A percentile compares a stretch with the other conserved stretches of the same genome.
Conservation (phyloP, 2,797 vertebrate species). For the Enteromius unitaeniatus region DNA sequence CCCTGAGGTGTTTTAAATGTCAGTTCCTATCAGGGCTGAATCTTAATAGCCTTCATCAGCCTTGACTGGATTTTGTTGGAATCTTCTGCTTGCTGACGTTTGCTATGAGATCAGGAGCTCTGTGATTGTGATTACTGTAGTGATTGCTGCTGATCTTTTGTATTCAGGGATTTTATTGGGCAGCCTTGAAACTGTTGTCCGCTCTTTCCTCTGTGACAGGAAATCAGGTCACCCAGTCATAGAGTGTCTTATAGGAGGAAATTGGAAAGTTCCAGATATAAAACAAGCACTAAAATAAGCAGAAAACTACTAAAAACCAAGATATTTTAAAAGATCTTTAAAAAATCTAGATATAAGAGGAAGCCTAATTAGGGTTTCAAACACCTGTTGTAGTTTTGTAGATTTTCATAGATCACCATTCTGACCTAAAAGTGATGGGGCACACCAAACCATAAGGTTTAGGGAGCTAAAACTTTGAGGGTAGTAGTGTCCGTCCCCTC, state of each 20-base stretch:
- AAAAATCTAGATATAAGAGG: background rate
- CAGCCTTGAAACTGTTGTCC: background rate
- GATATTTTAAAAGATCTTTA: background rate
- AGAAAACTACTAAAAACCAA: background rate
- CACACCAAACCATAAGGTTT: background rate
- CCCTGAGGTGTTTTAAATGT: conserved; percentile 52
- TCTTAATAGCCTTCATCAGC: conserved; percentile 54
- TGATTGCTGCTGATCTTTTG: conserved; percentile 32
- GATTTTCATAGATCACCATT: too few relatives aligned
- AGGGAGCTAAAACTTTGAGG: background rate
- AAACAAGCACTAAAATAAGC: background rate
- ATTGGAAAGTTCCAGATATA: background rate
- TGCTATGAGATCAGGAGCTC: background rate
- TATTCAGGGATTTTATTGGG: conserved; percentile 2
- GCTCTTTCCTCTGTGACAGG: background rate
- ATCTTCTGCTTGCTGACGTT: conserved; percentile 32
- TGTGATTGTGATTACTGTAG: background rate
- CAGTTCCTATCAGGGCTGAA: conserved; percentile 46
- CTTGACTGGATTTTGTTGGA: conserved; percentile 29
- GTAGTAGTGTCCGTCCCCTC: background rate
- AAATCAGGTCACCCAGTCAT: conserved; percentile 21
- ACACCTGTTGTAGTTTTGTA: too few relatives aligned
- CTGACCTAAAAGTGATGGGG: too few relatives aligned
- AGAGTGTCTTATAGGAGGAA: background rate
- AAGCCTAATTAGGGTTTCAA: background rate